Evolutionary conservation across 2,888 invertebrate species (phyloP), one percentile per base, ranked within the genome.

Genomic region (Apamea epomidion): DNA sequence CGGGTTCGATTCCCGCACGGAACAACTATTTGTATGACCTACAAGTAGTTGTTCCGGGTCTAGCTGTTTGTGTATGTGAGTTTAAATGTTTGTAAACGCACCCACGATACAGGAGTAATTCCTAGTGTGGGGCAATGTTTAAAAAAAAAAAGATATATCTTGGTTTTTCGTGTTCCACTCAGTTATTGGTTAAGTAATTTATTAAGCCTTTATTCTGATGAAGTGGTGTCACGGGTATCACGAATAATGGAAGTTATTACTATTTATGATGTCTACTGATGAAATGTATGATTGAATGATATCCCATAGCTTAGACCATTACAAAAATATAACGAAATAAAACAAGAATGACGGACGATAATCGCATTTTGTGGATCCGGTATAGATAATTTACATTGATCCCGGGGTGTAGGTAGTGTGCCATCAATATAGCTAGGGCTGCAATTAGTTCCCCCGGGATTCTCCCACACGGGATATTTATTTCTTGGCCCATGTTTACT

Each of bases 341-440:
- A 91, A 75, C 77, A 71, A 76, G 77, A 91, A 93, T 94, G 93
- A 94, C 93, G 87, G 90, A 94, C 91, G 93, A 90, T 95, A 94
- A 95, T 95, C 91, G 92, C 88, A 89, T 93, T 92, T 91, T 93
- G 93, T 91, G 94, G 94, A 93, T 92, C 90, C 91, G 90, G 90
- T 91, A 90, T 91, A 93, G 94, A 95, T 95, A 96, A 96, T 96
- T 95, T 95, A 95, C 94, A 95, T 93, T 95, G 95, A 96, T 95
- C 94, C 94, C 91, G 89, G 85, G 73, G 85, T 89, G 90, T 91
- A 90, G 92, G 93, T 94, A 93, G 94, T 93, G 93, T 88, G 93
- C 95, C 95, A 97, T 97, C 95, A 96, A 96, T 97, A 96, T 92
- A 88, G 94, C 90, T 93, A 94, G 95, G 95, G 94, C 93, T 92